These are phyloP conservation scores for Albula goreensis DNA, from an alignment of 2,113 vertebrate genomes.

Conservation along the genomic window DNA sequence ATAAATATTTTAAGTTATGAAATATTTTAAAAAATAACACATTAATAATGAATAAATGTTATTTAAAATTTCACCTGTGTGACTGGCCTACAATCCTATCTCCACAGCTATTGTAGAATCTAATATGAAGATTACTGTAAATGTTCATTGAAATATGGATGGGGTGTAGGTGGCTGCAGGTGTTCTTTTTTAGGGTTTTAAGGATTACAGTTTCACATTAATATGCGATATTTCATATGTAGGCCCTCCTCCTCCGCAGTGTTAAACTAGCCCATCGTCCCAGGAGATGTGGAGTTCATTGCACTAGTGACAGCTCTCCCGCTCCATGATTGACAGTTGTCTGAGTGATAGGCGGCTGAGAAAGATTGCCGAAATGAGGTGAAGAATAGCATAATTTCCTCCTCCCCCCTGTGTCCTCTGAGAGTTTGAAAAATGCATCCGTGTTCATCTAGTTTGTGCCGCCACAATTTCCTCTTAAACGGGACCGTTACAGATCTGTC, in stretches of 20 bases:
- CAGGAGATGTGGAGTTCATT: not conserved
- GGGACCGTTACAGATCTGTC: not conserved
- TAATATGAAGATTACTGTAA: no score
- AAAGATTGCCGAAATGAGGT: not conserved
- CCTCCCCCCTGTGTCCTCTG: not conserved
- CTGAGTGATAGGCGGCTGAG: not conserved
- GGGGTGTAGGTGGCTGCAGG: no score
- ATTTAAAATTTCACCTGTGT: not conserved
- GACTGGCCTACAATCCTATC: not conserved
- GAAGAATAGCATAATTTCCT: not conserved
- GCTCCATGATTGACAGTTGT: not conserved
- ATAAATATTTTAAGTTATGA: no score
- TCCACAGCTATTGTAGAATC: no score
- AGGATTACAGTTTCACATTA: not conserved
- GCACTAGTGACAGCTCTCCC: not conserved
- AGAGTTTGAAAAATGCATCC: not conserved
- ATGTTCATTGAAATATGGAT: no score
- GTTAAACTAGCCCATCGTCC: not conserved
- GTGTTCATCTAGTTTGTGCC: not conserved
- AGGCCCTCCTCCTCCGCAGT: not conserved
- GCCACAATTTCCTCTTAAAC: slow-evolving; percentile 12
- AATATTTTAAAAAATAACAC: no score
- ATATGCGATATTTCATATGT: not conserved
- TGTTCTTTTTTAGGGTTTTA: not conserved
- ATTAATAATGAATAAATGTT: not conserved